phyloP scores from a whole-genome alignment of 2,113 vertebrate genomes.

The Spheniscus mendiculus region DNA sequence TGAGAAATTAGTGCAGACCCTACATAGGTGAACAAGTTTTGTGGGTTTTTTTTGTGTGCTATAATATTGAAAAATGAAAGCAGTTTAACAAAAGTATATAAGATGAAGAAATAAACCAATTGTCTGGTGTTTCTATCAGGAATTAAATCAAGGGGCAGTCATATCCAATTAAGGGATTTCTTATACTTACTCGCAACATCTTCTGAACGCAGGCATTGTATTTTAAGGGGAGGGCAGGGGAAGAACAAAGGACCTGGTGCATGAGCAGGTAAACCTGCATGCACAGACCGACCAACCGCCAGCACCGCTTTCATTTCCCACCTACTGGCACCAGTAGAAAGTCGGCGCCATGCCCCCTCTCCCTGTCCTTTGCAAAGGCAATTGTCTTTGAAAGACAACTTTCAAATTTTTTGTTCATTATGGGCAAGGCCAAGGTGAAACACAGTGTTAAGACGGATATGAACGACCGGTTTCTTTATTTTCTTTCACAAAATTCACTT shows the following conservation, averaged over 20 bases:
- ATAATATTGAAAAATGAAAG: neutral
- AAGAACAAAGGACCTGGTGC: neutral
- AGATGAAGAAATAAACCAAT: neutral
- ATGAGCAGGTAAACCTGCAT: accelerated
- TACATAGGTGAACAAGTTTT: accelerated
- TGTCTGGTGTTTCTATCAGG: neutral
- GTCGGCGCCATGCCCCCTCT: neutral
- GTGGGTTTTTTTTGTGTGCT: accelerated
- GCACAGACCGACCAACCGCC: accelerated
- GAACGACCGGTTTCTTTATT: accelerated
- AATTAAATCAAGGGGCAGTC: neutral
- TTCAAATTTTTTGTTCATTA: accelerated
- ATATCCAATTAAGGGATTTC: neutral
- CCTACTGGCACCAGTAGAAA: accelerated
- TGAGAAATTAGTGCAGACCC: neutral
- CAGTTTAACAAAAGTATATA: neutral
- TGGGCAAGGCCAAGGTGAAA: neutral
- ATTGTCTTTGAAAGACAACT: neutral
- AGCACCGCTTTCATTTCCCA: accelerated
- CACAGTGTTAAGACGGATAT: accelerated
- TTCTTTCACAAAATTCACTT: neutral
- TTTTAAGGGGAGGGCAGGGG: neutral
- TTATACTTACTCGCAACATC: too few relatives aligned
- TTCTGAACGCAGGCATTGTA: neutral
- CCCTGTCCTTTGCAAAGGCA: neutral